Conservation (phyloP, 2,797 vertebrate species). For the Tinamus major region DNA sequence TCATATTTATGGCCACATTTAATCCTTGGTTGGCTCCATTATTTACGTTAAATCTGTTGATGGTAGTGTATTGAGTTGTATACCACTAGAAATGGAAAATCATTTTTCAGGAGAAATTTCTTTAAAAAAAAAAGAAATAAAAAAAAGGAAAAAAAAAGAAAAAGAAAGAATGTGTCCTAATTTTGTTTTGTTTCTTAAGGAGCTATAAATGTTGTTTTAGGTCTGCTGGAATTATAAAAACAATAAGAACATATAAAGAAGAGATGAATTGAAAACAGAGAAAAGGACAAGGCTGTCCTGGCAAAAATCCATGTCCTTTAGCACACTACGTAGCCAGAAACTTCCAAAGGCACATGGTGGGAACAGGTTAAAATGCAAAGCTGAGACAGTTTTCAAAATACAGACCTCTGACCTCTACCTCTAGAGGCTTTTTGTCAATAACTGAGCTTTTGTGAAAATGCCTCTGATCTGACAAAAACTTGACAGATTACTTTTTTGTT, state of each 20-base stretch:
- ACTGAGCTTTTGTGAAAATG: neutral
- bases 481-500: neutral
- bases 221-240: neutral
- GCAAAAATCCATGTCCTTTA: neutral
- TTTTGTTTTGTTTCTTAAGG: neutral
- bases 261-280: neutral
- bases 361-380: neutral
- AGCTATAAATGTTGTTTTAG: neutral
- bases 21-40: neutral
- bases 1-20: neutral
- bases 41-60: constrained; percentile 1
- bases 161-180: neutral
- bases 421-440: neutral
- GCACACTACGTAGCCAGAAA: neutral
- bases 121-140: too few species aligned
- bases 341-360: neutral
- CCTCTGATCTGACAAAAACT: neutral
- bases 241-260: neutral
- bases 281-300: neutral
- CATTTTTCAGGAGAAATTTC: neutral
- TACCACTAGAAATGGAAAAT: neutral
- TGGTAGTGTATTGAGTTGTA: neutral
- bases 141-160: too few species aligned
- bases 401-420: neutral
- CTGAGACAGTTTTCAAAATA: neutral